Conservation (phyloP, 2,888 invertebrate species). For the Eugnorisma glareosa region DNA sequence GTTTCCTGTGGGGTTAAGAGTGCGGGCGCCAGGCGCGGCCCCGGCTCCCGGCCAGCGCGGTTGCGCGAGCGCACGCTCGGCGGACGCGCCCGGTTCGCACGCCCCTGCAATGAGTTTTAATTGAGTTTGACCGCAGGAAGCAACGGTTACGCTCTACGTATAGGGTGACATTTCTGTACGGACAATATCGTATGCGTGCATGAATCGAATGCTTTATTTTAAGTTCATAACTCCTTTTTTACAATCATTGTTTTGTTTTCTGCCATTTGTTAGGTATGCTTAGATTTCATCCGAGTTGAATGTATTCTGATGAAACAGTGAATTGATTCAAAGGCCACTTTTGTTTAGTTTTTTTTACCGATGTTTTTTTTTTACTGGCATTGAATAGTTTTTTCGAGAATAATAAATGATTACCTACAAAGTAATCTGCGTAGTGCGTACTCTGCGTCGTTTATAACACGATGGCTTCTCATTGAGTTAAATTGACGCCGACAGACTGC, state of each 20-base stretch:
- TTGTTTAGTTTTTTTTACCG: constrained; percentile 34
- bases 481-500: constrained; percentile 33
- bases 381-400: constrained; percentile 34
- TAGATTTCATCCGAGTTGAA: constrained; percentile 42
- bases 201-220: constrained; percentile 20
- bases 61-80: constrained; percentile 43
- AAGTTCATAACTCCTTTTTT: neutral
- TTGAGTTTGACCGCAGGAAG: constrained; percentile 87
- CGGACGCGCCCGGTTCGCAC: constrained; percentile 83
- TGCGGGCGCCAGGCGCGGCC: constrained; percentile 60
- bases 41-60: constrained; percentile 28
- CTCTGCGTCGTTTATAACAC: constrained; percentile 37
- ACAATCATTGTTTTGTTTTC: constrained; percentile 14
- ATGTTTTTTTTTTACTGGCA: constrained; percentile 33
- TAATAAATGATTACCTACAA: constrained; percentile 27
- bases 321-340: constrained; percentile 37
- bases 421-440: constrained; percentile 38
- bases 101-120: constrained; percentile 89
- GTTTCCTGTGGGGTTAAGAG: constrained; percentile 85
- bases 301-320: constrained; percentile 45
- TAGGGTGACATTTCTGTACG: constrained; percentile 81
- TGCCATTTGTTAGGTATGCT: constrained; percentile 18
- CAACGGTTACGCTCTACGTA: constrained; percentile 80
- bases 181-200: constrained; percentile 16
- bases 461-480: constrained; percentile 49